Percentiles rank a stretch among this genome's conserved stretches.
Conservation (phyloP, 2,888 invertebrate genomes). For the Arge pagana region DNA sequence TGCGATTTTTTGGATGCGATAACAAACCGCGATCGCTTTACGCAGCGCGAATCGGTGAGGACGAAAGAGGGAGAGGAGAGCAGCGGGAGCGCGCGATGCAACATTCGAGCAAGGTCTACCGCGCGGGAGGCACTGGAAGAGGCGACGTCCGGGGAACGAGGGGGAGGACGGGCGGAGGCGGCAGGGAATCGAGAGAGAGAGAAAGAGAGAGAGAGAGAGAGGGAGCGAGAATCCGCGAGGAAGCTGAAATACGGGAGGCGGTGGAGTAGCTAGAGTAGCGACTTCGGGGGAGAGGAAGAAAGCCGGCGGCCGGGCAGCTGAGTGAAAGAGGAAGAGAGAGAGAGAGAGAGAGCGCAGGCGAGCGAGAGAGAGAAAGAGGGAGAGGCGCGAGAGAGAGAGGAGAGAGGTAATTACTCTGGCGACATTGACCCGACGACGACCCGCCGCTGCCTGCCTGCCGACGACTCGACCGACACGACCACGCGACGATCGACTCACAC, state of each 20-base stretch:
- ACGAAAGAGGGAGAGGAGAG: too few relatives aligned
- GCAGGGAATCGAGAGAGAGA: background rate
- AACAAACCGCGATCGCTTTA: conserved; percentile 18
- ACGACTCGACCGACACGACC: conserved; percentile 24
- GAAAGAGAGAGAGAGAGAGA: background rate
- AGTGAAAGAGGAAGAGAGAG: conserved; percentile 3
- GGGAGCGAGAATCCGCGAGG: background rate
- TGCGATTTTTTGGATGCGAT: too few relatives aligned
- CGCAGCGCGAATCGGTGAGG: conserved; percentile 10
- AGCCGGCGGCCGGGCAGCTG: background rate
- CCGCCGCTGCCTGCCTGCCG: conserved; percentile 45
- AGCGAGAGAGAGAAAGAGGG: conserved; percentile 20
- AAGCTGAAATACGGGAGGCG: conserved; percentile 16
- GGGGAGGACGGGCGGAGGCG: background rate
- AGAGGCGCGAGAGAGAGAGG: conserved; percentile 23
- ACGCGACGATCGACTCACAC: conserved; percentile 33
- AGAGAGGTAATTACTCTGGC: conserved; percentile 53
- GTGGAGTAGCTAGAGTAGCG: conserved; percentile 1
- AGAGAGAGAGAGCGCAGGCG: conserved; percentile 25
- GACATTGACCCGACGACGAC: conserved; percentile 56
- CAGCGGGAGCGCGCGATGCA: too few relatives aligned
- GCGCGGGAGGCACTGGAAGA: conserved; percentile 1
- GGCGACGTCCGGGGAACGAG: background rate
- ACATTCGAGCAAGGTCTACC: too few relatives aligned
- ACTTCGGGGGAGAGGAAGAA: background rate